These are phyloP conservation scores for Beris chalybata DNA, from an alignment of 2,888 invertebrate species.

Conservation along the genomic window DNA sequence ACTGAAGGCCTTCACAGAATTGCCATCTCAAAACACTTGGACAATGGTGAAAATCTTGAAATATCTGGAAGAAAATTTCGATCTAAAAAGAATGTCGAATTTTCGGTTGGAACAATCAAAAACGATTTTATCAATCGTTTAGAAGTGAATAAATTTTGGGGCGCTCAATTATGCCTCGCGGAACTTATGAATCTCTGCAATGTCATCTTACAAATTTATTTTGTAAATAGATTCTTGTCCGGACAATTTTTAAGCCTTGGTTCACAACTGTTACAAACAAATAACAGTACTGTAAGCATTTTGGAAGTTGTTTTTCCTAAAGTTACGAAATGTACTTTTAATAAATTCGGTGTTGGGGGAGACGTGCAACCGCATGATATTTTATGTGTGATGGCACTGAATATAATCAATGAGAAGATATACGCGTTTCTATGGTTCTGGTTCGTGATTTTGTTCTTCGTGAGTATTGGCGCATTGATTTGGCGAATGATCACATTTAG, in stretches of 20 bases:
- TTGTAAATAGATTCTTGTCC: conserved; percentile 76
- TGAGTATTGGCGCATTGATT: conserved; percentile 66
- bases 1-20: conserved; percentile 77
- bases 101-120: conserved; percentile 53
- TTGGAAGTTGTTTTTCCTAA: conserved; percentile 83
- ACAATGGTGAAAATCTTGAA: conserved; percentile 49
- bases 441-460: conserved; percentile 70
- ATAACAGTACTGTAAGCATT: conserved; percentile 68
- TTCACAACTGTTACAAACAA: conserved; percentile 60
- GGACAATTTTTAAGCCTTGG: conserved; percentile 77
- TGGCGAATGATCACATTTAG: conserved; percentile 72
- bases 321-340: conserved; percentile 88
- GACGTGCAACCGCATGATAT: conserved; percentile 84
- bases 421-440: conserved; percentile 87
- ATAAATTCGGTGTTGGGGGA: conserved; percentile 86
- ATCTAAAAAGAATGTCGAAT: conserved; percentile 55
- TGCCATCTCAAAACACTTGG: conserved; percentile 57
- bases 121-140: conserved; percentile 57
- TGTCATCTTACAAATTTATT: conserved; percentile 74
- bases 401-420: conserved; percentile 91
- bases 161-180: conserved; percentile 72
- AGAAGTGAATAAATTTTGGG: conserved; percentile 75
- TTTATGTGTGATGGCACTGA: conserved; percentile 84
- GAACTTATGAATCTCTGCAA: conserved; percentile 79
- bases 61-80: conserved; percentile 58